Evolutionary conservation across 2,888 invertebrate species (phyloP).

Genomic region (Nephrotoma appendiculata): DNA sequence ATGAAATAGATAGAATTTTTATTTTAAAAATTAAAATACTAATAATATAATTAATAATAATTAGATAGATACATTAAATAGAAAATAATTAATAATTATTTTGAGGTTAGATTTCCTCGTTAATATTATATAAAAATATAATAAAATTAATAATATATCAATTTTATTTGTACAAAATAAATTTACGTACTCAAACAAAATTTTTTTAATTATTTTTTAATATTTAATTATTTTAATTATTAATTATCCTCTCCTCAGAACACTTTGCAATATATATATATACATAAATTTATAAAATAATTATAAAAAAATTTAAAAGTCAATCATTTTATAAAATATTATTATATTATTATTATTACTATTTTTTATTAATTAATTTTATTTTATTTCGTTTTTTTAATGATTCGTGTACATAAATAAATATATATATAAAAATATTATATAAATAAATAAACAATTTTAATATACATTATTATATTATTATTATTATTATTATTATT

Average conservation of each 20-base stretch:
- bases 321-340: not conserved
- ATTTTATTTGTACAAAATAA: not conserved
- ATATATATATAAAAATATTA: not conserved
- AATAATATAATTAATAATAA: not conserved
- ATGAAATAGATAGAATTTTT: constrained; percentile 3
- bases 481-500: not conserved
- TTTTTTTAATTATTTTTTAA: not conserved
- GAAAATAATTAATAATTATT: not conserved
- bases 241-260: not conserved
- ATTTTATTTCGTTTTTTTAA: not conserved
- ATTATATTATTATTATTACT: not conserved
- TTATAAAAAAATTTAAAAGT: not conserved
- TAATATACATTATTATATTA: not conserved
- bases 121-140: not conserved
- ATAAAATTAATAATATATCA: not conserved
- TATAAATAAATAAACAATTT: not conserved
- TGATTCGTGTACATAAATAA: not conserved
- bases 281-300: not conserved
- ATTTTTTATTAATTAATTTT: not conserved
- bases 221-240: not conserved
- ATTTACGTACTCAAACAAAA: not conserved
- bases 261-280: not conserved
- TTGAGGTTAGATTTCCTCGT: not conserved
- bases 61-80: not conserved
- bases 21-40: not conserved